Evolutionary conservation across 1,140 invertebrate genomes (phyloP).

Genomic region (Brachionus plicatilis): DNA sequence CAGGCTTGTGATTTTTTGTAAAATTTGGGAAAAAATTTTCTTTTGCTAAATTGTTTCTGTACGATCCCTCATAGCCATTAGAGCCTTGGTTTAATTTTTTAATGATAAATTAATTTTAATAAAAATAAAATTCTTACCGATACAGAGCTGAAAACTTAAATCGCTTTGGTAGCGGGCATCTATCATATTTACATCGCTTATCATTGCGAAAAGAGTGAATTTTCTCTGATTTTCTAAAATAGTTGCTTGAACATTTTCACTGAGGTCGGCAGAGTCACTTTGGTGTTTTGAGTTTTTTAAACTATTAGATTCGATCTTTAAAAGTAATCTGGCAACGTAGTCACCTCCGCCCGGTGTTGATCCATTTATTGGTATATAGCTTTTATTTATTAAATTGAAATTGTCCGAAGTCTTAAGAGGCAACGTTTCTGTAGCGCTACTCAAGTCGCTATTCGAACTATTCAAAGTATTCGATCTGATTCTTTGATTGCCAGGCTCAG

Average conservation of each 20-base stretch:
- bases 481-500: slow-evolving; percentile 8
- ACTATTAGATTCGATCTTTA: not conserved
- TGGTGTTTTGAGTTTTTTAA: slow-evolving; percentile 1
- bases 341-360: not conserved
- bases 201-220: slow-evolving; percentile 5
- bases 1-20: not conserved
- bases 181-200: slow-evolving; percentile 31
- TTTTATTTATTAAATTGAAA: not conserved
- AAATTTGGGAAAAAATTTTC: not conserved
- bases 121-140: not conserved
- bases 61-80: not conserved
- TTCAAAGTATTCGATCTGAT: not conserved
- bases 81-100: not conserved
- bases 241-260: not conserved
- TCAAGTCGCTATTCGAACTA: not conserved
- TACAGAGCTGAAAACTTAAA: slow-evolving; percentile 35
- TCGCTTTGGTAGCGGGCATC: not conserved
- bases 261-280: not conserved
- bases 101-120: not conserved
- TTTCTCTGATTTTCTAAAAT: not conserved
- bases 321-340: not conserved
- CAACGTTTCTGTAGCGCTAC: not conserved
- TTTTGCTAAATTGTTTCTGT: not conserved
- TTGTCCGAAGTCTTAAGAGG: not conserved
- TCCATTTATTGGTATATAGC: slow-evolving; percentile 21